Evolutionary conservation across 2,888 invertebrate species (phyloP).

Genomic region (Aphodius sticticus): DNA sequence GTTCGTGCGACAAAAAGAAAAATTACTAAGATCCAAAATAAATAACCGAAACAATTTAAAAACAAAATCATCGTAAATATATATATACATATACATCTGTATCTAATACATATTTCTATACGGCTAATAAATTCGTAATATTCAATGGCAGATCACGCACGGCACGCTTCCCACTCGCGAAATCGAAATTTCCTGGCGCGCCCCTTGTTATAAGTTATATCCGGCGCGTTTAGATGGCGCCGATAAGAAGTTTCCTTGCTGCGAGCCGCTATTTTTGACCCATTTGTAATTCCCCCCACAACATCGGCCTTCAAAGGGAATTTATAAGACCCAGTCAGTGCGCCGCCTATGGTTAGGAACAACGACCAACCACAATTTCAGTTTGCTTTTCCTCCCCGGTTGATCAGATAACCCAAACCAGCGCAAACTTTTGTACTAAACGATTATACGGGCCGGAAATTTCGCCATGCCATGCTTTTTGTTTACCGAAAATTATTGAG

Average conservation of each 20-base stretch:
- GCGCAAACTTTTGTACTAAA: background rate
- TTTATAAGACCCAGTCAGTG: background rate
- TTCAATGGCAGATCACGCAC: constrained; percentile 4
- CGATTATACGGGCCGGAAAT: background rate
- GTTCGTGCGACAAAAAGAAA: too few relatives aligned
- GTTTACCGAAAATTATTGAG: background rate
- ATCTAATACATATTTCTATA: background rate
- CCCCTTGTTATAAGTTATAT: background rate
- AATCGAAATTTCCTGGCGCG: constrained; percentile 4
- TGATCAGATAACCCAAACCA: background rate
- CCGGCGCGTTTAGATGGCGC: background rate
- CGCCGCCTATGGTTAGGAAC: background rate
- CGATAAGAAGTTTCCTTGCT: background rate
- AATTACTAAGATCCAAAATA: background rate
- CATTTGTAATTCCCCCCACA: background rate
- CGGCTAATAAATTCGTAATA: background rate
- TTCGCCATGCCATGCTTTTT: background rate
- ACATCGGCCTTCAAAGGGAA: background rate
- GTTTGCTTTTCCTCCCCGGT: background rate
- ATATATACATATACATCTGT: background rate
- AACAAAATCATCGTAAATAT: too few relatives aligned
- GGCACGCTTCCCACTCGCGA: background rate
- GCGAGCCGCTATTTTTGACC: background rate
- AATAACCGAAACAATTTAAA: background rate
- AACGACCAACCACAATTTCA: background rate